Evolutionary conservation across 2,113 vertebrate genomes (phyloP).

Genomic region (Prochilodus magdalenae): DNA sequence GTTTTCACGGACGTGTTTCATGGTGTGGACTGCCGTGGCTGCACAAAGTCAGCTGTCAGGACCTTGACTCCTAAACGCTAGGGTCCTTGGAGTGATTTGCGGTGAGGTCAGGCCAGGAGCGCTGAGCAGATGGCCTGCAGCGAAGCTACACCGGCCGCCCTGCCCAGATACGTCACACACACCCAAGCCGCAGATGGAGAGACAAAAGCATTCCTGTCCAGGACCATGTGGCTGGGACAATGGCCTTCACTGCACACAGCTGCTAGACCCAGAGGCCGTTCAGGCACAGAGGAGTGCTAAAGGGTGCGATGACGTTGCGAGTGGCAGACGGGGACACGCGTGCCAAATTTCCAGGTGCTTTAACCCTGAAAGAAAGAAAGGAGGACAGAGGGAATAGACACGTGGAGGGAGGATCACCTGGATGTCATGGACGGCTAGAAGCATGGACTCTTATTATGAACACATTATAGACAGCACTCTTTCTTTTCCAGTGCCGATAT

Average conservation of each 20-base stretch:
- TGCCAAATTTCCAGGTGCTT: background rate
- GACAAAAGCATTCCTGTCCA: constrained; percentile 31
- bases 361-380: background rate
- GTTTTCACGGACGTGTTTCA: background rate
- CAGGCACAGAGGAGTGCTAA: constrained; percentile 3
- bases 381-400: background rate
- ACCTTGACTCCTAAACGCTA: constrained; percentile 5
- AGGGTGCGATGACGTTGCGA: background rate
- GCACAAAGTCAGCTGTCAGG: constrained; percentile 2
- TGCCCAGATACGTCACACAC: constrained; percentile 22
- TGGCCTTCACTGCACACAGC: constrained; percentile 7
- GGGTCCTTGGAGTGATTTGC: constrained; percentile 5
- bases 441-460: background rate
- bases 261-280: constrained; percentile 1
- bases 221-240: constrained; percentile 35
- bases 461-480: background rate
- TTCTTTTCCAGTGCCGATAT: background rate
- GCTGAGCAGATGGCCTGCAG: constrained; percentile 50
- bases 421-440: background rate
- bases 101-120: constrained; percentile 38
- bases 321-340: background rate
- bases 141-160: constrained; percentile 4
- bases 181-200: constrained; percentile 32
- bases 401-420: background rate
- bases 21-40: background rate